A percentile compares a stretch with the other conserved stretches of the same genome.
These are phyloP conservation scores for Chrysomela aeneicollis DNA, from an alignment of 2,888 invertebrate genomes.

Conservation along the genomic window DNA sequence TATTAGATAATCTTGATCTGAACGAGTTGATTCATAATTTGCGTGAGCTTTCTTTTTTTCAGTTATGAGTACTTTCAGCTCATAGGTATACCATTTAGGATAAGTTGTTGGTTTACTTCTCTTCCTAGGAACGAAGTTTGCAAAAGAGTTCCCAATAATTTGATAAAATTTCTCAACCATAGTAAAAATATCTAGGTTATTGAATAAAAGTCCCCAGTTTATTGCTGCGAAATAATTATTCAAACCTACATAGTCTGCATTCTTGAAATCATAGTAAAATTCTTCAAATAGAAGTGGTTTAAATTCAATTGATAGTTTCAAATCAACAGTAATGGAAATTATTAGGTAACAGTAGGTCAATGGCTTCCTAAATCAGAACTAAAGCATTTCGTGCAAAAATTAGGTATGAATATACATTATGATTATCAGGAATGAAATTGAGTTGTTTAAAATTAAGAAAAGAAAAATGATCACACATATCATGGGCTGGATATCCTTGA, in stretches of 20 bases:
- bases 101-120: slow-evolving; percentile 11
- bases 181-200: background rate
- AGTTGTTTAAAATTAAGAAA: too few relatives aligned
- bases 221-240: slow-evolving; percentile 17
- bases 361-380: too few relatives aligned
- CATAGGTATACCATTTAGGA: background rate
- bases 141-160: slow-evolving; percentile 1
- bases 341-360: too few relatives aligned
- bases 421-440: too few relatives aligned
- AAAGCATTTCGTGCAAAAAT: too few relatives aligned
- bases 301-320: too few relatives aligned
- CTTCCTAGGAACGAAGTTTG: background rate
- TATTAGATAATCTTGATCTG: slow-evolving; percentile 1
- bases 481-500: too few relatives aligned
- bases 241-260: slow-evolving; percentile 16
- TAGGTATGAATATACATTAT: too few relatives aligned
- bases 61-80: slow-evolving; percentile 1
- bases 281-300: too few relatives aligned
- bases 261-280: too few relatives aligned
- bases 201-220: slow-evolving; percentile 13
- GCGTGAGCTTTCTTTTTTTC: slow-evolving; percentile 3
- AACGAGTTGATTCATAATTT: background rate
- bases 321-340: too few relatives aligned
- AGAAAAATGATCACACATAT: too few relatives aligned
- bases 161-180: background rate